Base-by-base conservation (phyloP, 2,888 invertebrate species). In the Charanyca ferruginea region DNA sequence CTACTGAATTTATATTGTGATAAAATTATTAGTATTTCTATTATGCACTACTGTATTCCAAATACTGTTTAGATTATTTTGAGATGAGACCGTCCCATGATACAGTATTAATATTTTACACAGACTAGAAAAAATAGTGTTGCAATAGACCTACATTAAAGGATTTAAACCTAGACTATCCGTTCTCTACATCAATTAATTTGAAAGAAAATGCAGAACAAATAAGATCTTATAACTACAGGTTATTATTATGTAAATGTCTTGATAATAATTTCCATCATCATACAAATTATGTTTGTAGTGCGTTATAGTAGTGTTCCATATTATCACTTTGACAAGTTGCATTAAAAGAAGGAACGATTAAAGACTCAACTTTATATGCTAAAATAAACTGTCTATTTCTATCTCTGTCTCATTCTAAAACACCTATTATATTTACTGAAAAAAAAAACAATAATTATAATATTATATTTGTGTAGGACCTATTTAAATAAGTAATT, bases 1-100 rank as follows among this genome's bases (percentile, higher is more conserved):
- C 95, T 95, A 86, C 95, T 95, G 95, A 94, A 90, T 90, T 87
- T 95, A 92, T 95, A 95, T 93, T 89, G 90, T 92, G 89, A 90
- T 90, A 89, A 84, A 81, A 65, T 58, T 22, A 66, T 61, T 67
- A 69, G 55, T 74, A 72, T 79, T 74, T 77, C 28, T 74, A 54
- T 64, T 67, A 73, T 49, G 20, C 42, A 42, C 57, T 48, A 48
- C 71, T 47, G 4, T 42, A 38, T 16, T 48, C 25, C 11, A 13
- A 5, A 20, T 1, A 35, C 22, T 13, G 7, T 45, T 35, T 25
- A 23, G 4, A 20, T 1, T 20, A 45, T 22, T 47, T 25, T 48
- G 18, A n/a, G 11, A 53, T 41, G 11, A 22, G 42, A 41, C 9
- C 9, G 20, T 20, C 11, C n/a, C 32, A 60, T 5, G 18, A 51